Evolutionary conservation across 2,888 invertebrate genomes (phyloP), one percentile per base, ranked within the genome.

Genomic region (Penaeus monodon): DNA sequence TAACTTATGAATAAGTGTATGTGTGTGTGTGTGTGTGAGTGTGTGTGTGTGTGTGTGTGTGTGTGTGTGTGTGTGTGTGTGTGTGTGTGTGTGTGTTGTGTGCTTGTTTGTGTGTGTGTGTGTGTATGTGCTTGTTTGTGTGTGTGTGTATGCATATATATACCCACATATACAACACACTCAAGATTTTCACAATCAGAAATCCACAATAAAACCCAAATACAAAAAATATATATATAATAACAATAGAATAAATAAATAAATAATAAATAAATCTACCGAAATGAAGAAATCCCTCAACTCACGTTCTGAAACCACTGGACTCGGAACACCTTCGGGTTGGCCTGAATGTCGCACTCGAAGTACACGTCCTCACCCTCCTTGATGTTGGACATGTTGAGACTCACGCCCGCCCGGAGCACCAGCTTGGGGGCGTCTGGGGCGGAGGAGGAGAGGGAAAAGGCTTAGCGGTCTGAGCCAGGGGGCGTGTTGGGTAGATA

Each of bases 301-400:
- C 78, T 85, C 68, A 88, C 88, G 63, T 88, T 78, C 12, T 77
- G 78, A 76, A 70, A 88, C 88, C 88, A 88, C n/a, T 77, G 27
- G 17, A 85, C 76, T n/a, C 29, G 70, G 24, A 49, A 73, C 44
- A 76, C 88, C 7, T 57, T 64, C 7, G 88, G 88, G n/a, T 88
- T 85, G 38, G 84, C 80, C 66, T 85, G 44, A 64, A 85, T 82
- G 29, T 76, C 66, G 77, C 88, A 88, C 79, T 88, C 88, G 77
- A 88, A 85, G 66, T 88, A 88, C 20, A 88, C 85, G 44, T 88
- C 88, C 64, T 88, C 87, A 0, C 79, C 73, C 27, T 89, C 89
- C 49, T 87, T 89, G 38, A 89, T 87, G 49, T 78, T 73, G n/a
- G 63, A 22, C 57, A 87, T 80, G 80, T 89, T 81, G 33, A 89